Base-by-base conservation (phyloP, 2,113 vertebrate species). In the Seriola quinqueradiata region DNA sequence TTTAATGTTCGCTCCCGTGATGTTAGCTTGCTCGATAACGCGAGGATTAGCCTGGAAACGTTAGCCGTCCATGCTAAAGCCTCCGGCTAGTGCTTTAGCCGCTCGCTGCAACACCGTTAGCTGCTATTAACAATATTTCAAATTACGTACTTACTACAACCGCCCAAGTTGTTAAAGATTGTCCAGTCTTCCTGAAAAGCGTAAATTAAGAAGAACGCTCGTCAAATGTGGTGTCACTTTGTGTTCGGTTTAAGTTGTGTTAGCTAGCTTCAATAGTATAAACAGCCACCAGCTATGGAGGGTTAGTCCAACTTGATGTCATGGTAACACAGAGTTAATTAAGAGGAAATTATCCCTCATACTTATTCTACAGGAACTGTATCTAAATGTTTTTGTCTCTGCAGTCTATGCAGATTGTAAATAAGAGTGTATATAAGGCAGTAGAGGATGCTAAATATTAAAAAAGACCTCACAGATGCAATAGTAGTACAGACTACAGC, bases 31-130 rank as follows among this genome's bases (percentile, higher is more conserved):
- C 3, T n/a, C 12, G 44, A 17, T 32, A 74, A 48, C 67, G 68
- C 60, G 70, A 86, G 48, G 81, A 38, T 66, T 88, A 86, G 86
- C 83, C 64, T 1, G n/a, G 12, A 8, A 0, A 4, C 25, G 70
- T 80, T 90, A 92, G 87, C 89, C 25, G 44, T 12, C 9, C 14
- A 12, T 63, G 86, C 70, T 70, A 76, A 12, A 12, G 0, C 12
- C 19, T n/a, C 1, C 11, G 8, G 73, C 46, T 63, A 38, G 19
- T 25, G 46, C 34, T 3, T n/a, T 2, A 52, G 21, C 17, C 0
- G 16, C 0, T 61, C n/a, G 21, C 5, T 58, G 65, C 66, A 2
- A 7, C 65, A 8, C 42, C 42, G 23, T 21, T 63, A 25, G 13
- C 23, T 1, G 2, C 3, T 48, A 9, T 0, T 23, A 42, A 0